phyloP scores from a whole-genome alignment of 2,888 invertebrate species.

The Sesia bembeciformis region DNA sequence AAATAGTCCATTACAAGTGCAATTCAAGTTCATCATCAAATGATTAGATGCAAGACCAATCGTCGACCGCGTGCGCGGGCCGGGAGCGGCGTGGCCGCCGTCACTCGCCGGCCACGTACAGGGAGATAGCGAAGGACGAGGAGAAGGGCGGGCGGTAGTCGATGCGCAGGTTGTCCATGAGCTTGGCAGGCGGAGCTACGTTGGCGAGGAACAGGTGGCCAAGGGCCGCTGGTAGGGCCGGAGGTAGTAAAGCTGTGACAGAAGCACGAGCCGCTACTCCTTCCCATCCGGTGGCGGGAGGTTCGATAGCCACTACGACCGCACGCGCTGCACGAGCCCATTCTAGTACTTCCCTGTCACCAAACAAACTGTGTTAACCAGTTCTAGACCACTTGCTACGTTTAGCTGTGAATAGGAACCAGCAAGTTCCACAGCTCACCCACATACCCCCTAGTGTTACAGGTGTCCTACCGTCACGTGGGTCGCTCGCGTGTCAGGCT shows the following conservation, averaged over 20 bases:
- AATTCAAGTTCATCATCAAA: no score
- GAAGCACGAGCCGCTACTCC: constrained; percentile 23
- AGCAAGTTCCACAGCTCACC: no score
- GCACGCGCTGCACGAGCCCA: constrained; percentile 58
- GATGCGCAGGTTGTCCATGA: constrained; percentile 84
- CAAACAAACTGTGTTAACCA: neutral
- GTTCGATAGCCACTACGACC: constrained; percentile 52
- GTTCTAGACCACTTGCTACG: no score
- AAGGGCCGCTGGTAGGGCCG: constrained; percentile 23
- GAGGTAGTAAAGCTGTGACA: constrained; percentile 26
- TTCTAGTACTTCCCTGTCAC: constrained; percentile 68
- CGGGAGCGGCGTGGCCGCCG: neutral
- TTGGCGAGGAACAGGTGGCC: constrained; percentile 87
- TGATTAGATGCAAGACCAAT: no score
- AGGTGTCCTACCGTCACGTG: constrained; percentile 5
- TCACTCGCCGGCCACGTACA: constrained; percentile 39
- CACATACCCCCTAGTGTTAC: no score
- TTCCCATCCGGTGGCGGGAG: constrained; percentile 72
- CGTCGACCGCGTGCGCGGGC: neutral
- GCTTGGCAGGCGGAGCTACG: constrained; percentile 82
- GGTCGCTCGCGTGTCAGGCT: neutral
- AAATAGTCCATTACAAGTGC: no score
- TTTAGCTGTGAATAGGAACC: no score
- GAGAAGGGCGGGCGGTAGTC: constrained; percentile 89
- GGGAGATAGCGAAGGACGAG: constrained; percentile 48